Conservation (phyloP, 2,888 invertebrate species). For the Lathronympha strigana region DNA sequence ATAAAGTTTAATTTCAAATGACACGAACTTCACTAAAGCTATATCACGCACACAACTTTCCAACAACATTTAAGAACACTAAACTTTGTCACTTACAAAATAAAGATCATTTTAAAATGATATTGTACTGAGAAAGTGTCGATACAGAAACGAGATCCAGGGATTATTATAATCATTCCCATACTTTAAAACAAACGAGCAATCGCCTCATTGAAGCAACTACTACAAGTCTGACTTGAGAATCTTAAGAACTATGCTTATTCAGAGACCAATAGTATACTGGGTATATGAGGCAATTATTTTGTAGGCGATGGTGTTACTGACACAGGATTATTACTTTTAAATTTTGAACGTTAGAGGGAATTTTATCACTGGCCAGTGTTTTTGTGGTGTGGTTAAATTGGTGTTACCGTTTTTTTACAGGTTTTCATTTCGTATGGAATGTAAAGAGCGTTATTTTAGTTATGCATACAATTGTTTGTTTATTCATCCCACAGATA, state of each 20-base stretch:
- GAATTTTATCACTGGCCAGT: constrained; percentile 51
- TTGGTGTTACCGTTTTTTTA: constrained; percentile 27
- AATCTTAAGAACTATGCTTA: background rate
- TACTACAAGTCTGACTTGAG: background rate
- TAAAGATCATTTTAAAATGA: constrained; percentile 1
- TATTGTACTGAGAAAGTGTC: constrained; percentile 16
- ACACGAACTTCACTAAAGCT: background rate
- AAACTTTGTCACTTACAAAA: background rate
- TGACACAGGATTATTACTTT: constrained; percentile 55
- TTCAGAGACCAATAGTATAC: background rate
- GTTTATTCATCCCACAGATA: too few relatives aligned
- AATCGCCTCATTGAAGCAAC: background rate
- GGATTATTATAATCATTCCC: constrained; percentile 51
- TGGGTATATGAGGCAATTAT: background rate
- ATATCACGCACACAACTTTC: constrained; percentile 16
- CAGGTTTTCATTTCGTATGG: constrained; percentile 10
- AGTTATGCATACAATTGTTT: background rate
- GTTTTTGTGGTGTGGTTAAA: constrained; percentile 25
- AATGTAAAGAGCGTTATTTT: constrained; percentile 4
- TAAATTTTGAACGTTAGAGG: constrained; percentile 60
- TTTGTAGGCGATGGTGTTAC: background rate
- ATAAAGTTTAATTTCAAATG: constrained; percentile 15
- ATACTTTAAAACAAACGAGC: background rate
- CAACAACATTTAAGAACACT: background rate
- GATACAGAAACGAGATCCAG: constrained; percentile 49